Evolutionary conservation across 2,797 vertebrate species (phyloP), one percentile per base, ranked within the genome.

Genomic region (Pseudocheirus occidentalis): DNA sequence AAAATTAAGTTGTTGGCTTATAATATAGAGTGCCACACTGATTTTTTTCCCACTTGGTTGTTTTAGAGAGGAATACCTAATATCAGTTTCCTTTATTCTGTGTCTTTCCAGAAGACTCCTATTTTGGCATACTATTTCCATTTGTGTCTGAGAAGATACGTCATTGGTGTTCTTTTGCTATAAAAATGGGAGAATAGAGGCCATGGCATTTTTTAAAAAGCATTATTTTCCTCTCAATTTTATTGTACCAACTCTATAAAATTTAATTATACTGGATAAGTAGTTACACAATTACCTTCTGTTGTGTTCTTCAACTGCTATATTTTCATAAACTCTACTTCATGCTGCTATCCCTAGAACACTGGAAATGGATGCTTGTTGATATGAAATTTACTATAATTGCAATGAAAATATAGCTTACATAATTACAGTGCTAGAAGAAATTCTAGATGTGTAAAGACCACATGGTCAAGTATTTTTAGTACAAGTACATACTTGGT

Each of bases 331-430:
- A 98, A 98, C 98, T 97, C 97, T 96, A 97, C 97, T 94, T 97
- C 97, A 96, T 0, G 59, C 97, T 91, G 95, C 95, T 96, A 27
- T 55, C 95, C 92, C 97, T 95, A 96, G 94, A 98, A 96, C 95
- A 98, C 81, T 95, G 96, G 93, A 95, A 97, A 96, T 94, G 98
- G 97, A 97, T 97, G 96, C 94, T 97, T 97, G 93, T 97, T 97
- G 97, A 98, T 97, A 98, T 97, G 96, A 97, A 98, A 98, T 53
- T 96, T 97, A 97, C 97, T 97, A 97, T 94, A 91, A 90, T 98
- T 98, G 98, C 94, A 98, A 98, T 98, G 97, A 98, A 98, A 97
- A 98, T 97, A 95, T 93, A 98, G 94, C 93, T 97, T 97, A 96
- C 96, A 98, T 97, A 97, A 98, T 97, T 94, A 98, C 94, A 96